Base-by-base conservation (phyloP, 53 echinoderm and acorn worm genomes). In the Paelopatides confundens region DNA sequence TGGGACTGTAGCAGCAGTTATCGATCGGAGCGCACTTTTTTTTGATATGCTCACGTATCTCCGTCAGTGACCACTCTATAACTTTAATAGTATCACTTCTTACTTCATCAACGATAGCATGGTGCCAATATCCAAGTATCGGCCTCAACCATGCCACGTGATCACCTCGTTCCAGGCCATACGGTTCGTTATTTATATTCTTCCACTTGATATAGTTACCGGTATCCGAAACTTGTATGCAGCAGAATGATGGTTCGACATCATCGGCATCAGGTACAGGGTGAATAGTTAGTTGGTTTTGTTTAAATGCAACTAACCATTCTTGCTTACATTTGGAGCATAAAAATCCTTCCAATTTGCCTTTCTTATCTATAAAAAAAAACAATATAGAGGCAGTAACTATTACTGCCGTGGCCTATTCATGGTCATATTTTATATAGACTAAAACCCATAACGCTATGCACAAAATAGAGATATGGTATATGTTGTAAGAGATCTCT, bases 131-230 rank as follows among this genome's bases (percentile, higher is more conserved):
- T 13, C 58, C 58, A 3, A 31, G 54, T 2, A 54, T 9, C 2
- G 58, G 58, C 3, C 92, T 85, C 12, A 85, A 81, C 88, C 88
- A 92, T 14, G 88, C 34, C 31, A 92, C 66, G 74, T 92, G 92
- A 74, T 92, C 92, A 4, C 92, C 92, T 13, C 23, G 74, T 49
- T 92, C 78, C 0, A 88, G 69, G 24, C 15, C 43, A 29, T 39
- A 81, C 1, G 10, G 74, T 2, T n/a, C 13, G 5, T 43, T 15
- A 17, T 74, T 63, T 7, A 74, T 34, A 35, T 87, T 58, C 54
- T 79, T 52, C 53, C 79, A 79, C 21, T 79, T 13, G 3, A 79
- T 18, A 21, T 47, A 52, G 53, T 52, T 52, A 3, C 79, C 79
- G 17, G 79, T 79, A 34, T 79, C 79, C 14, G 79, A 79, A 4